Evolutionary conservation across 2,888 invertebrate species (phyloP).

Genomic region (Agriopis marginaria): DNA sequence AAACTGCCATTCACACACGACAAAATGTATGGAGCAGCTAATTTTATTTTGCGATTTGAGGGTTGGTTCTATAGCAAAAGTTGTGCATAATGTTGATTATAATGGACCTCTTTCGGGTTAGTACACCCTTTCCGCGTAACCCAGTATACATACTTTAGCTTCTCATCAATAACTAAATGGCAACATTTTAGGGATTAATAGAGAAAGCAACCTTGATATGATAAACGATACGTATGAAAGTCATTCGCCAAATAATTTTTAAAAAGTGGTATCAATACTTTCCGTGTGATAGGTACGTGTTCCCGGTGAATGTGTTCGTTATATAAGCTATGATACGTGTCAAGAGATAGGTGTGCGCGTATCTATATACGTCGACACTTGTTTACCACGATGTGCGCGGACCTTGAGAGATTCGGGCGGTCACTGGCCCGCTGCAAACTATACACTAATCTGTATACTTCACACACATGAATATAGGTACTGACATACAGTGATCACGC

Average conservation of each 20-base stretch:
- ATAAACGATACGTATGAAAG: conserved; percentile 12
- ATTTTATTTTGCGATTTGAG: too few species aligned
- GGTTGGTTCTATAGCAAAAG: too few species aligned
- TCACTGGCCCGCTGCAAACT: conserved; percentile 71
- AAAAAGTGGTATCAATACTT: neutral
- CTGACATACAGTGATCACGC: conserved; percentile 15
- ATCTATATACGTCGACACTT: conserved; percentile 71
- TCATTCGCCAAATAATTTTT: conserved; percentile 6
- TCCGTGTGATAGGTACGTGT: conserved; percentile 16
- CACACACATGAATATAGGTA: conserved; percentile 15
- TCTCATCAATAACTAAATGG: neutral
- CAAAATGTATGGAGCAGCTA: too few species aligned
- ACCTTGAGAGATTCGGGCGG: conserved; percentile 85
- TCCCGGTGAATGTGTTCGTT: conserved; percentile 31
- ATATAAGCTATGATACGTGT: conserved; percentile 29
- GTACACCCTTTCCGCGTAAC: too few species aligned
- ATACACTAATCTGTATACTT: conserved; percentile 25
- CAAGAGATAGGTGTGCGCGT: conserved; percentile 49
- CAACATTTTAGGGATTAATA: neutral
- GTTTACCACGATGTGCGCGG: conserved; percentile 80
- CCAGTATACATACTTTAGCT: neutral
- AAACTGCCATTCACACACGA: too few species aligned
- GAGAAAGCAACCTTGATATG: conserved; percentile 16
- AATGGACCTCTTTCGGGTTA: too few species aligned
- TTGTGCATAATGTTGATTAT: too few species aligned